phyloP scores from a whole-genome alignment of 2,113 vertebrate species.

The Canis aureus region DNA sequence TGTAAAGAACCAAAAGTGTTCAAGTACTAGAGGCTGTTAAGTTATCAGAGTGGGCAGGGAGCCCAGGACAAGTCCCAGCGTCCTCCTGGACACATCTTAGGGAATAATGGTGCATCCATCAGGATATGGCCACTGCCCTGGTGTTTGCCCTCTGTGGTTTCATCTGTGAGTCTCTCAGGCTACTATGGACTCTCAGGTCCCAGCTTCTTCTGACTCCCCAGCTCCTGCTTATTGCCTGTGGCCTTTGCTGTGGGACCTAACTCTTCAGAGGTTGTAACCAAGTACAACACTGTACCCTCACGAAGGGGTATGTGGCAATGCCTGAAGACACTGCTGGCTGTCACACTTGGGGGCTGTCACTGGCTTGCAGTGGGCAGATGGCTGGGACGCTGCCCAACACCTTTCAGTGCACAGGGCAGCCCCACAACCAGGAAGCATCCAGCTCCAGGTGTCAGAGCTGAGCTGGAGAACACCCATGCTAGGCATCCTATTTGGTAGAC shows the following conservation, averaged over 20 bases:
- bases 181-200: too few species aligned
- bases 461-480: neutral
- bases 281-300: neutral
- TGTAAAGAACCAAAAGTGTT: neutral
- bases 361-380: rapidly evolving
- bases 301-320: rapidly evolving
- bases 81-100: rapidly evolving
- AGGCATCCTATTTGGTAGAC: rapidly evolving
- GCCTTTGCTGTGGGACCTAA: neutral
- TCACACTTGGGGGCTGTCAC: neutral
- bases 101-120: too few species aligned
- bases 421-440: rapidly evolving
- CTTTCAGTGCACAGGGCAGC: rapidly evolving
- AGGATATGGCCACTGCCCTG: neutral
- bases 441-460: rapidly evolving
- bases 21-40: rapidly evolving
- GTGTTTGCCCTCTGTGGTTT: neutral
- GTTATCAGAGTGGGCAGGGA: neutral
- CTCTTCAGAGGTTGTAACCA: neutral
- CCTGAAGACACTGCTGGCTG: neutral
- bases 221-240: neutral
- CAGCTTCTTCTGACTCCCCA: too few species aligned
- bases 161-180: neutral
- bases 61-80: neutral
- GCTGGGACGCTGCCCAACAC: rapidly evolving